Base-by-base conservation (phyloP, 2,113 vertebrate genomes). In the Pachypanchax playfairii region DNA sequence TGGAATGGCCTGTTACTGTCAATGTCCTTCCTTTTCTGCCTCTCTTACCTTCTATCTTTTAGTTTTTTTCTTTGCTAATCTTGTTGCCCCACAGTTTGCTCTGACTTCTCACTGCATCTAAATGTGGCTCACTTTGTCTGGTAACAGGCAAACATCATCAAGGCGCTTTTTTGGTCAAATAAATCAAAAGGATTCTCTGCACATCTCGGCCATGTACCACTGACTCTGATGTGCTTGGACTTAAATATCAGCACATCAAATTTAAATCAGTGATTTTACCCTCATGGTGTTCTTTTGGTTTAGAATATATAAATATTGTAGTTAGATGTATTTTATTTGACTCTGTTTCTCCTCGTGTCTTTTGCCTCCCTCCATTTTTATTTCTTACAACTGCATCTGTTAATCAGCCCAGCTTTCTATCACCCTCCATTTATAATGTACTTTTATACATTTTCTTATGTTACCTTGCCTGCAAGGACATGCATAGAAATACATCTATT, bases 21-120 rank as follows among this genome's bases (percentile, higher is more conserved):
- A n/a, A 56, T 25, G 52, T 38, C 43, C 31, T 41, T 39, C 50
- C 24, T 26, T 28, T 4, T 0, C 46, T 39, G 9, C 64, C 20
- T 64, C 41, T 21, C 55, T 49, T 60, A 47, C 55, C 51, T 51
- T 68, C 22, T 51, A 56, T 69, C 62, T 36, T 51, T 31, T 4
- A 2, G 29, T 42, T 36, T 44, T 31, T 52, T 18, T 48, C 39
- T 7, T 29, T 29, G 28, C 28, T 29, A 5, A 7, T 5, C 31
- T 44, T 74, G 7, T 58, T 70, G 11, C 21, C 48, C 36, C 29
- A 21, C 55, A 29, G 39, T 33, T 35, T 39, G 18, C 58, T 35
- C 46, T n/a, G 26, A 9, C 13, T 49, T 67, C 38, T 61, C 36
- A 49, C 50, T 61, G 52, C 29, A 4, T 58, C 18, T n/a, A 52